Evolutionary conservation across 2,888 invertebrate species (phyloP).

Genomic region (Xylota sylvarum): DNA sequence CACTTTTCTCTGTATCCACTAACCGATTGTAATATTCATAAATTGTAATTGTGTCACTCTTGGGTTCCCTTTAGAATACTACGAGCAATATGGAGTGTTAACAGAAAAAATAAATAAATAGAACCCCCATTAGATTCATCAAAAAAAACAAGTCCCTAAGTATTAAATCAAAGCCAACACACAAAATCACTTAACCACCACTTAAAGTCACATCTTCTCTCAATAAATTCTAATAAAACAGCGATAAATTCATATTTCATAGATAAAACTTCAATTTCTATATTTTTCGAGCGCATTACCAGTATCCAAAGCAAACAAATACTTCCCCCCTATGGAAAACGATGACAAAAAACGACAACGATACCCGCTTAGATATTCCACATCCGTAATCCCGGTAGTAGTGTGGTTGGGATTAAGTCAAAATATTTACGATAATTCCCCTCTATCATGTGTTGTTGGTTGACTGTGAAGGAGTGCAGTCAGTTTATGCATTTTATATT

Average conservation of each 20-base stretch:
- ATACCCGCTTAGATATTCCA: constrained; percentile 65
- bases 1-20: neutral
- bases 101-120: neutral
- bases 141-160: neutral
- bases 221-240: constrained; percentile 65
- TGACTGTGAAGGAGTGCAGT: constrained; percentile 27
- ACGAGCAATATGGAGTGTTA: neutral
- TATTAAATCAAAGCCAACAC: constrained; percentile 45
- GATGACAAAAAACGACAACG: neutral
- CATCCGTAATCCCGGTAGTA: constrained; percentile 65
- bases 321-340: neutral
- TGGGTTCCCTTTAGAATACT: neutral
- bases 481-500: constrained; percentile 66
- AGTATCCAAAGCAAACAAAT: constrained; percentile 17
- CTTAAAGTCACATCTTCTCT: constrained; percentile 24
- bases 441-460: neutral
- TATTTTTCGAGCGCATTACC: constrained; percentile 20
- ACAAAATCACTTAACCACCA: constrained; percentile 60
- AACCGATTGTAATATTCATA: constrained; percentile 3
- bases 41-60: neutral
- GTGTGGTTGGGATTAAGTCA: constrained; percentile 4
- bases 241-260: constrained; percentile 65
- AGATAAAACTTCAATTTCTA: constrained; percentile 37
- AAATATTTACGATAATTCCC: constrained; percentile 21
- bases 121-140: neutral